Evolutionary conservation across 2,113 vertebrate species (phyloP), one percentile per base, ranked within the genome.

Genomic region (Ptyas mucosa): DNA sequence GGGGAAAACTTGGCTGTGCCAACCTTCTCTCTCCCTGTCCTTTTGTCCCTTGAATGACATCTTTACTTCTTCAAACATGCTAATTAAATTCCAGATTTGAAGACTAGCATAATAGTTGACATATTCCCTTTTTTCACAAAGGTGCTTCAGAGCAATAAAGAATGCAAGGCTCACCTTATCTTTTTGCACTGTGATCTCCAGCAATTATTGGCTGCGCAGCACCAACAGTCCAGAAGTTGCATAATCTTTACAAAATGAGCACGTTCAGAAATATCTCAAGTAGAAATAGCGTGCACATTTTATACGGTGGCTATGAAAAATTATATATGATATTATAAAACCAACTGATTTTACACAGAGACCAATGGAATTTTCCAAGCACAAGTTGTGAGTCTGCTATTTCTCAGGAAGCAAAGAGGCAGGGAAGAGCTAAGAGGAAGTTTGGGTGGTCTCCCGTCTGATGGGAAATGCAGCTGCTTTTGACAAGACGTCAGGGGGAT

Each of bases 341-440:
- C 1, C 91, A 91, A 1, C 75, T 69, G 29, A 29, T 93, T 87
- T 46, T 87, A 81, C 89, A 20, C 55, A 3, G 54, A 94, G 0
- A 23, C 8, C 0, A 90, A 87, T 96, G 96, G 96, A 97, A 97
- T 95, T 97, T 97, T 97, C 96, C 96, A 97, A 81, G 88, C 88
- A 75, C 34, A 64, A 58, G 75, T 21, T 0, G 0, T 1, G 8
- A 1, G 88, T 0, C 20, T 81, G 75, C 75, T 9, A 9, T 81
- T 81, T 43, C 34, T 81, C 43, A 43, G 34, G 34, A 43, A 81
- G 89, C 39, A 29, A 24, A 61, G 18, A 49, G 24, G 58, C 9
- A 10, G 12, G 39, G 34, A 20, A 46, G 58, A 2, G 29, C 14
- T 29, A 29, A 26, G 20, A 29, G 69, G 2, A 8, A 9, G 52